Conservation (phyloP, 35 echinoderm and acorn worm genomes). For the Amphiura filiformis region DNA sequence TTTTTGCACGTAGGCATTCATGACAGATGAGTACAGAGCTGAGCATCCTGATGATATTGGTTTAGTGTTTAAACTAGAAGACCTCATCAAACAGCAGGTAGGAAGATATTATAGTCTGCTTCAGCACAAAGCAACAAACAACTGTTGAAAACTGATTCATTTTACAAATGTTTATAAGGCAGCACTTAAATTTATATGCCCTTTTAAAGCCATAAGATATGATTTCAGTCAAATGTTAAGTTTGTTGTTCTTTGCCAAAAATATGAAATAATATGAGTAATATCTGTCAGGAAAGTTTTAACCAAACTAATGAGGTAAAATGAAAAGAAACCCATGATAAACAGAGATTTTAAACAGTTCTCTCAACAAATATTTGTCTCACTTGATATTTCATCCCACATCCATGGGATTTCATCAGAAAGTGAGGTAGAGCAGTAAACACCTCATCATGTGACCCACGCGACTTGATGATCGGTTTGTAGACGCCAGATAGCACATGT, state of each 20-base stretch:
- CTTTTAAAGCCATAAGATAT: not conserved
- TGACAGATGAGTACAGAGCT: slow-evolving; percentile 34
- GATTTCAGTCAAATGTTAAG: not conserved
- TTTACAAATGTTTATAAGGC: not conserved
- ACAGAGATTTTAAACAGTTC: too few species aligned
- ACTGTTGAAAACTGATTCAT: not conserved
- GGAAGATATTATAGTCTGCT: not conserved
- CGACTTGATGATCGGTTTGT: too few species aligned
- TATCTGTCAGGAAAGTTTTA: too few species aligned
- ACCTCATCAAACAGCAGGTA: slow-evolving; percentile 56
- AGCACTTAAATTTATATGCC: not conserved
- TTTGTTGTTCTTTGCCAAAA: too few species aligned
- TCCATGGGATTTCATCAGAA: too few species aligned
- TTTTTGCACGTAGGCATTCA: slow-evolving; percentile 63
- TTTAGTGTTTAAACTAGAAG: not conserved
- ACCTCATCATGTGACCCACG: too few species aligned
- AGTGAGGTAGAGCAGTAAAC: too few species aligned
- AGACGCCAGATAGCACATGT: too few species aligned
- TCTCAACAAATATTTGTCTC: too few species aligned
- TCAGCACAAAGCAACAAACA: not conserved
- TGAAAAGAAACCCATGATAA: not conserved
- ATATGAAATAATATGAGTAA: too few species aligned
- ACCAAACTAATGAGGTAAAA: too few species aligned
- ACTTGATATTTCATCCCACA: too few species aligned
- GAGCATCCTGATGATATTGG: slow-evolving; percentile 36